Percentiles rank a stretch among this genome's conserved stretches.
phyloP scores from a whole-genome alignment of 2,113 vertebrate species.

The Scopus umbretta region DNA sequence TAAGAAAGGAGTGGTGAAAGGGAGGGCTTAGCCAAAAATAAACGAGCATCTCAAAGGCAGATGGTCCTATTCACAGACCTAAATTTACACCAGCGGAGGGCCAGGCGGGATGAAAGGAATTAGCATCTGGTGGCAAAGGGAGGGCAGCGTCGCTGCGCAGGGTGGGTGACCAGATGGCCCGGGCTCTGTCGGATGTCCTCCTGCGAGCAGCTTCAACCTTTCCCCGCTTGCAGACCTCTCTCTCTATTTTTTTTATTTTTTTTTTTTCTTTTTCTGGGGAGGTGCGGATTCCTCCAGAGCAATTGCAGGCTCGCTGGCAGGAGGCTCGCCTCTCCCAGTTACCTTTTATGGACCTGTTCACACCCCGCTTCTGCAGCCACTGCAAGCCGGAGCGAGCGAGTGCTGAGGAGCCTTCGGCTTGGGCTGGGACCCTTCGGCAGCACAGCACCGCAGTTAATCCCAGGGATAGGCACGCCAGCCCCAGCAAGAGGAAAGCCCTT shows the following conservation, averaged over 20 bases:
- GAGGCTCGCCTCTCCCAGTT: background rate
- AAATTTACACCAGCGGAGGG: slow-evolving; percentile 28
- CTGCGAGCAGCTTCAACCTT: background rate
- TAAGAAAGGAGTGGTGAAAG: slow-evolving; percentile 31
- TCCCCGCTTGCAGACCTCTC: background rate
- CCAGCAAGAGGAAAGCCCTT: accelerated
- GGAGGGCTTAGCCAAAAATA: slow-evolving; percentile 25
- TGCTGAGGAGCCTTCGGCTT: background rate
- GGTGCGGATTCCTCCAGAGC: slow-evolving; percentile 8
- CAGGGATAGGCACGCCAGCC: background rate
- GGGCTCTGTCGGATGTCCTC: background rate
- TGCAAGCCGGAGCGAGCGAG: accelerated
- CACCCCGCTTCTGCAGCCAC: background rate
- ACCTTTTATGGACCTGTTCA: slow-evolving; percentile 48
- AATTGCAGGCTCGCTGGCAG: background rate
- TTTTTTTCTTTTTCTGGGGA: background rate
- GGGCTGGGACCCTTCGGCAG: background rate
- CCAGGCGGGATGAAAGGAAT: slow-evolving; percentile 50
- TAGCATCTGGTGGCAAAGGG: slow-evolving; percentile 2
- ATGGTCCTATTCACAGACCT: slow-evolving; percentile 49
- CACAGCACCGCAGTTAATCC: background rate
- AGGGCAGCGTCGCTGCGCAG: background rate
- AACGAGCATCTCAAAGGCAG: slow-evolving; percentile 48
- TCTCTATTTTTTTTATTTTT: background rate
- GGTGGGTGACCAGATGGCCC: slow-evolving; percentile 33